Evolutionary conservation across 2,888 invertebrate species (phyloP).

Genomic region (Melinaea marsaeus): DNA sequence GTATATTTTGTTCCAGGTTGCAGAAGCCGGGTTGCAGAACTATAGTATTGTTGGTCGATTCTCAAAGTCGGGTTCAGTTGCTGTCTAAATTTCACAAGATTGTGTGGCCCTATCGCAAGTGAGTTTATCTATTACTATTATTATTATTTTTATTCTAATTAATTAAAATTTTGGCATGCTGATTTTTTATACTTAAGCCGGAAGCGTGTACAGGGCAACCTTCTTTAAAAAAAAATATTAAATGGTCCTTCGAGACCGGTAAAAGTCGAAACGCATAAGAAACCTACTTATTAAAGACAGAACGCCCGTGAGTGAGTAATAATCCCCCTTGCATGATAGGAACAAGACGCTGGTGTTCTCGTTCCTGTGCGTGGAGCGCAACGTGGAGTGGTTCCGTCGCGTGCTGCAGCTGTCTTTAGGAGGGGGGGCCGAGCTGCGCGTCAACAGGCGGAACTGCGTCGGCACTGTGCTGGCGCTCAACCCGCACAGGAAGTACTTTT

Average conservation of each 20-base stretch:
- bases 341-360: slow-evolving; percentile 98
- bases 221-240: too few species aligned
- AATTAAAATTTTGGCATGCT: too few species aligned
- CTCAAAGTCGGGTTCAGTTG: slow-evolving; percentile 90
- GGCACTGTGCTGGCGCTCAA: slow-evolving; percentile 97
- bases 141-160: neutral
- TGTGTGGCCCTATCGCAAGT: slow-evolving; percentile 98
- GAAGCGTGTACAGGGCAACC: too few species aligned
- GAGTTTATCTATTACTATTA: slow-evolving; percentile 45
- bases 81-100: slow-evolving; percentile 94
- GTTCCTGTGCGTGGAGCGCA: slow-evolving; percentile 94
- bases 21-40: slow-evolving; percentile 97
- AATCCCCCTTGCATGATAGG: slow-evolving; percentile 61
- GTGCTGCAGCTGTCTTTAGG: slow-evolving; percentile 91
- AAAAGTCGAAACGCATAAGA: too few species aligned
- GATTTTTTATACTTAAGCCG: too few species aligned
- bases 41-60: slow-evolving; percentile 92
- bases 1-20: slow-evolving; percentile 67
- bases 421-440: slow-evolving; percentile 84
- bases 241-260: too few species aligned
- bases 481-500: slow-evolving; percentile 98
- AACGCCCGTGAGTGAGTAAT: neutral
- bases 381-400: slow-evolving; percentile 95
- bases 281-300: too few species aligned
- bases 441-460: slow-evolving; percentile 97